Percentiles rank a stretch among this genome's conserved stretches.
Conservation (phyloP, 2,888 invertebrate species). For the Prionchulus punctatus region DNA sequence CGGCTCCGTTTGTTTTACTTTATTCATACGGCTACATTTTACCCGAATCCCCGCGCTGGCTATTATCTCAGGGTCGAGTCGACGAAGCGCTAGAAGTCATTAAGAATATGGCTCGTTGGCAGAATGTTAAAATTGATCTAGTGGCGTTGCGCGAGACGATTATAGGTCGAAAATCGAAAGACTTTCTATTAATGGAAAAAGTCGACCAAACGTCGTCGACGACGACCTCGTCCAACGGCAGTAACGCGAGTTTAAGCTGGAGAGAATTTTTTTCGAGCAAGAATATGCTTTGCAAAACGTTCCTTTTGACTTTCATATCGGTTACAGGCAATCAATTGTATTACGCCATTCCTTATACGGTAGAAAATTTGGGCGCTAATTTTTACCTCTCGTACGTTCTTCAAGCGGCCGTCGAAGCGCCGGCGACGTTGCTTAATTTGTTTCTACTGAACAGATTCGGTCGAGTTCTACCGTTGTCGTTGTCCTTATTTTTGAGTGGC, state of each 20-base stretch:
- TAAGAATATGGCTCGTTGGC: neutral
- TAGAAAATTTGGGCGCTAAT: conserved; percentile 7
- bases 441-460: conserved; percentile 7
- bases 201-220: neutral
- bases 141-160: neutral
- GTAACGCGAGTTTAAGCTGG: neutral
- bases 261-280: neutral
- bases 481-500: neutral
- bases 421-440: conserved; percentile 7
- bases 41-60: conserved; percentile 9
- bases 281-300: neutral
- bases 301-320: conserved; percentile 2
- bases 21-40: neutral
- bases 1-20: conserved; percentile 6
- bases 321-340: neutral
- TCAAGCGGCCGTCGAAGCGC: conserved; percentile 6
- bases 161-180: neutral
- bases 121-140: neutral
- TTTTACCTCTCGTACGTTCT: conserved; percentile 3
- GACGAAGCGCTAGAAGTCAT: neutral
- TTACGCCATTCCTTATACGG: conserved; percentile 4
- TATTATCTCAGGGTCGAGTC: conserved; percentile 5
- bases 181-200: neutral
- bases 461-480: neutral
- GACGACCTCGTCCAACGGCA: neutral